A percentile compares a stretch with the other conserved stretches of the same genome.
Evolutionary conservation across 2,797 vertebrate genomes (phyloP).

Genomic region (Lacerta agilis): DNA sequence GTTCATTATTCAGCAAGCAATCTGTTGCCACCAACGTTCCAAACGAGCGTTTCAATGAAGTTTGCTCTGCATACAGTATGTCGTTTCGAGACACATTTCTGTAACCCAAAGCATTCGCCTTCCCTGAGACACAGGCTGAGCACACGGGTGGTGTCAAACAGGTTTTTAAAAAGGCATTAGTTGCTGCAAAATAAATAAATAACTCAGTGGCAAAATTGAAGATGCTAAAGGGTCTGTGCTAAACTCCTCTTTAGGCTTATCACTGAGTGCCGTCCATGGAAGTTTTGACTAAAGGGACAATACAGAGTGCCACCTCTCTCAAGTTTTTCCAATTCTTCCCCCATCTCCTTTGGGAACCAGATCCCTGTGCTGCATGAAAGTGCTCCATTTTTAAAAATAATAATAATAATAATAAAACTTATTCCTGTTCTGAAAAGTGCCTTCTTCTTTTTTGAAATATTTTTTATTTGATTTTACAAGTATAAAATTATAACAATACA

Average conservation of each 20-base stretch:
- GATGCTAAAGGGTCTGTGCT: neutral
- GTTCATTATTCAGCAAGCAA: slow-evolving; percentile 42
- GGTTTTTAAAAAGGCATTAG: neutral
- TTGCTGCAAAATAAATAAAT: neutral
- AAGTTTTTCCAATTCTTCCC: too few species aligned
- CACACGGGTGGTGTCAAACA: neutral
- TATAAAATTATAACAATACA: too few species aligned
- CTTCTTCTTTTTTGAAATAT: too few species aligned
- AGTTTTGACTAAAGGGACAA: neutral
- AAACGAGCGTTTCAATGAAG: slow-evolving; percentile 30
- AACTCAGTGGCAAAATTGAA: neutral
- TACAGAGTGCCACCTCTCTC: neutral
- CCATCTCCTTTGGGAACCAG: too few species aligned
- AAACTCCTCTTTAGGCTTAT: neutral
- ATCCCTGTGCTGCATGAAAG: too few species aligned
- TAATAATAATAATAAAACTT: too few species aligned
- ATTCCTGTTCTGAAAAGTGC: too few species aligned
- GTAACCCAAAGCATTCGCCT: neutral
- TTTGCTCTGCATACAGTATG: slow-evolving; percentile 20
- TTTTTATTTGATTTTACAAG: too few species aligned
- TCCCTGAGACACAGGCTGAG: neutral
- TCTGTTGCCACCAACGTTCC: slow-evolving; percentile 7
- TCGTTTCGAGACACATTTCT: neutral
- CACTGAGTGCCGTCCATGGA: neutral
- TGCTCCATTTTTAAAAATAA: too few species aligned